Conservation (phyloP, 92 coral and sea anemone species). For the Diadumene lineata region DNA sequence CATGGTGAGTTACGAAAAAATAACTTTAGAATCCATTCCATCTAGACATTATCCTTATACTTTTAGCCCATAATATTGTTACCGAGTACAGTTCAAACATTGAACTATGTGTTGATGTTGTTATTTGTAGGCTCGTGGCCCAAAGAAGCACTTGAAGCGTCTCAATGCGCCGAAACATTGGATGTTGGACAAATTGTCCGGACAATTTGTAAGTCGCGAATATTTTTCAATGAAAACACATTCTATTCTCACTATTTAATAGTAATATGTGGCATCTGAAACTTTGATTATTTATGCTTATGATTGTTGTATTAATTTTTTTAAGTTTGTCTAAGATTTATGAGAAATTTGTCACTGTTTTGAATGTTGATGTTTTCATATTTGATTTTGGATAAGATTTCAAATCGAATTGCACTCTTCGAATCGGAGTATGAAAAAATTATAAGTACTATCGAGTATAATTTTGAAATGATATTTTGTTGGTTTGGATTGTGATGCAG, state of each 20-base stretch:
- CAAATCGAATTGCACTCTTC: too few species aligned
- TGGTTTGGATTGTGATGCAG: too few species aligned
- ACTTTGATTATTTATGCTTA: neutral
- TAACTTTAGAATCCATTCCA: conserved; percentile 49
- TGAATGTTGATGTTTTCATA: too few species aligned
- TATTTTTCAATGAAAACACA: neutral
- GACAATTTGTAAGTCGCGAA: conserved; percentile 78
- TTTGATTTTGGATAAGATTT: too few species aligned
- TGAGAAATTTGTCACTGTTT: too few species aligned
- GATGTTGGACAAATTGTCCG: conserved; percentile 99
- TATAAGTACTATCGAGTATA: too few species aligned
- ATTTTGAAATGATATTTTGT: too few species aligned
- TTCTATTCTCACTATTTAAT: neutral
- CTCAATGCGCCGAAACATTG: conserved; percentile 99
- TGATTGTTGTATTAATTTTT: neutral
- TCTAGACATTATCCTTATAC: conserved; percentile 21
- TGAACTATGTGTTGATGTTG: conserved; percentile 35
- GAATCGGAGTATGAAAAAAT: too few species aligned
- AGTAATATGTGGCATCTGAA: neutral
- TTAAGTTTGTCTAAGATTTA: too few species aligned
- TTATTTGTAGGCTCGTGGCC: conserved; percentile 99
- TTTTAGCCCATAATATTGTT: conserved; percentile 2
- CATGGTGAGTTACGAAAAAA: conserved; percentile 74
- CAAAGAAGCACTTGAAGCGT: conserved; percentile 99
- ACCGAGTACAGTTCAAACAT: conserved; percentile 23